Percentiles rank a stretch among this genome's conserved stretches.
Conservation (phyloP, 2,797 vertebrate genomes). For the Gephyroberyx darwinii region DNA sequence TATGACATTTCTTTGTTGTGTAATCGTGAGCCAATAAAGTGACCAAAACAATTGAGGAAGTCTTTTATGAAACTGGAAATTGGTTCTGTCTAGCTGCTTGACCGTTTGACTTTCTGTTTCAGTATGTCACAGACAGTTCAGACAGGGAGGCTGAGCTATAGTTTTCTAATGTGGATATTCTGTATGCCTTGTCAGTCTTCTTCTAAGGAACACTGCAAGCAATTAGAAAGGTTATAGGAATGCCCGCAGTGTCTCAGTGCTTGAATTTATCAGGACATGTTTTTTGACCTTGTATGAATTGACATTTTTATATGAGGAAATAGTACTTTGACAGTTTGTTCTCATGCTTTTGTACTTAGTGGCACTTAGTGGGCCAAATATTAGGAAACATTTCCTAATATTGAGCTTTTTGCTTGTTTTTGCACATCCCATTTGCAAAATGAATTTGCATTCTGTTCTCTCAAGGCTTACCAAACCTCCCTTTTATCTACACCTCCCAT, state of each 20-base stretch:
- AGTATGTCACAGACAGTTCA: conserved; percentile 40
- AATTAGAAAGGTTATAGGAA: conserved; percentile 12
- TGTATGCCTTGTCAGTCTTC: conserved; percentile 25
- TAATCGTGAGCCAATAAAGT: conserved; percentile 42
- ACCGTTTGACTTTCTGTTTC: conserved; percentile 61
- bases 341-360: neutral
- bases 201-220: conserved; percentile 15
- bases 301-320: conserved; percentile 16
- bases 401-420: neutral
- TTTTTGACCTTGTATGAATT: conserved; percentile 17
- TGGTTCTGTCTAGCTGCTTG: conserved; percentile 63
- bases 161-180: conserved; percentile 47
- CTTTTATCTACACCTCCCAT: neutral
- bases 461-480: neutral
- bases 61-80: conserved; percentile 66
- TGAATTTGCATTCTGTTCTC: too few relatives aligned
- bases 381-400: neutral
- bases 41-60: conserved; percentile 49
- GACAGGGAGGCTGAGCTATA: conserved; percentile 31
- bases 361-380: neutral
- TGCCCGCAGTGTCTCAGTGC: conserved; percentile 7
- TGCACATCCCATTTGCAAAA: neutral
- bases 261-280: conserved; percentile 5
- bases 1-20: conserved; percentile 51
- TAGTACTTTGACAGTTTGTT: neutral